Percentiles rank a stretch among this genome's conserved stretches.
Conservation (phyloP, 2,113 vertebrate genomes). For the Peromyscus maniculatus region DNA sequence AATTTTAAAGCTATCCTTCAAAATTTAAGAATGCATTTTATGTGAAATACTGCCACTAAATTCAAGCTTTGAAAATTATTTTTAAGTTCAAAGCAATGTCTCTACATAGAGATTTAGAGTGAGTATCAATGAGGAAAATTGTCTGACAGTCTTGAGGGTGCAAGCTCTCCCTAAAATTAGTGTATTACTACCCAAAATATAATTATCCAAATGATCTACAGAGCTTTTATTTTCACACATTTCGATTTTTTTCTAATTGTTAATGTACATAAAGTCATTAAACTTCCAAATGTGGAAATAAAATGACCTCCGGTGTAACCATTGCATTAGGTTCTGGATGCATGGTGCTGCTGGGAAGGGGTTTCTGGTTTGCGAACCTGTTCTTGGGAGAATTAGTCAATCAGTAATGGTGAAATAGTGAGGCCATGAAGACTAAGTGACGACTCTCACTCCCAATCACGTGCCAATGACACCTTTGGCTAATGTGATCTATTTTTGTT, state of each 20-base stretch:
- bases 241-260: neutral
- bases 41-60: neutral
- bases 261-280: neutral
- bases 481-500: neutral
- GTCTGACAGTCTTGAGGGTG: fast-evolving
- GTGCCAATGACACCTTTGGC: neutral
- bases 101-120: neutral
- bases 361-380: neutral
- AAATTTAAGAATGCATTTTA: neutral
- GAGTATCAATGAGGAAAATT: neutral
- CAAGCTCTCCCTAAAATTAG: fast-evolving
- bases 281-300: neutral
- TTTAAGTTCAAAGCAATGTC: neutral
- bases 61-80: no score
- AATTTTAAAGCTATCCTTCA: neutral
- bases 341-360: fast-evolving
- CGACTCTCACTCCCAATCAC: neutral
- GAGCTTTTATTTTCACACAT: neutral
- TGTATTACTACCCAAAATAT: neutral
- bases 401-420: fast-evolving
- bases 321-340: neutral
- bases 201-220: neutral
- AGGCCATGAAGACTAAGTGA: neutral
- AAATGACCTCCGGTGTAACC: fast-evolving
- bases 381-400: neutral